These are phyloP conservation scores for Smithornis capensis DNA, from an alignment of 2,113 vertebrate species.

Conservation along the genomic window DNA sequence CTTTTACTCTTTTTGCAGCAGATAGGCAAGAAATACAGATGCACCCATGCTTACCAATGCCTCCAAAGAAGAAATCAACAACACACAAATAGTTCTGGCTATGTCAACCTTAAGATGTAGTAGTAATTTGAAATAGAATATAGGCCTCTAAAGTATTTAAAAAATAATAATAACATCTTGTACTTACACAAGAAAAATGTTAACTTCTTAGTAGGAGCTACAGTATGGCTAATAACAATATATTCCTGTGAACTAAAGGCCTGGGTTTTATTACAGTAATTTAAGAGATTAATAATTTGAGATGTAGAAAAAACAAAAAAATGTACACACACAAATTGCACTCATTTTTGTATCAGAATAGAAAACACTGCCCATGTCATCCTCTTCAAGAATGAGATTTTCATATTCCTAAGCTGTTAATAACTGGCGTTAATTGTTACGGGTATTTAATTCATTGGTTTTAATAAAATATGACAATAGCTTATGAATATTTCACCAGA, in stretches of 20 bases:
- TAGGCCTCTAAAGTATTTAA: not conserved
- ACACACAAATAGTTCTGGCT: not conserved
- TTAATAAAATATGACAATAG: conserved; percentile 3
- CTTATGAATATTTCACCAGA: not conserved
- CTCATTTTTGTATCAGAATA: not conserved
- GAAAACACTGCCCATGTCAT: not conserved
- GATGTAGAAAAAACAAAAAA: not conserved
- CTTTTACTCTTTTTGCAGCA: not conserved
- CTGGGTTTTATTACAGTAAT: not conserved
- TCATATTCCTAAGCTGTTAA: not conserved
- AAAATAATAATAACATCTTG: not conserved
- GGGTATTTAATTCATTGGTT: not conserved
- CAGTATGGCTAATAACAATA: not conserved
- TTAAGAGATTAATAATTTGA: not conserved
- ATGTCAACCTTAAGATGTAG: not conserved
- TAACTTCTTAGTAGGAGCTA: not conserved
- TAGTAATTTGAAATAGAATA: not conserved
- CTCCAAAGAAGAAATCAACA: not conserved
- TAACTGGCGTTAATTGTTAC: not conserved
- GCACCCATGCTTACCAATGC: not conserved
- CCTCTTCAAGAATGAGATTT: not conserved
- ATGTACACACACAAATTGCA: not conserved
- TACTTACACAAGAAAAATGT: not conserved
- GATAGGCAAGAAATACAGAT: not conserved
- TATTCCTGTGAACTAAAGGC: not conserved